Conservation (phyloP, 2,888 invertebrate genomes). For the Acheta domesticus region DNA sequence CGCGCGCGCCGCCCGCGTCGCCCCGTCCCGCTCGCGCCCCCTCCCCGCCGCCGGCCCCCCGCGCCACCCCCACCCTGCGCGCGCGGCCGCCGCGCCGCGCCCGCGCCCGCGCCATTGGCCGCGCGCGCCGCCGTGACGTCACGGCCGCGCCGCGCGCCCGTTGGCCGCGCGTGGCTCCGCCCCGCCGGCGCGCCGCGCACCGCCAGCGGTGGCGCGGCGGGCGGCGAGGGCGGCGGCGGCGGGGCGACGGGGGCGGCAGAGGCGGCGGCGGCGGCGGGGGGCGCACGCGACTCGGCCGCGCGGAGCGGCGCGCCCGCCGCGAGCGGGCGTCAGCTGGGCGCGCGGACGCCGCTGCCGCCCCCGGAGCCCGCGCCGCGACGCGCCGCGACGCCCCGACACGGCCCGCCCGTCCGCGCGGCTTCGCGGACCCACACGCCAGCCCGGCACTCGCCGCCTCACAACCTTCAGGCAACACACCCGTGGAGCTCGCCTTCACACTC, state of each 20-base stretch:
- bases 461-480: neutral
- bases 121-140: conserved; percentile 45
- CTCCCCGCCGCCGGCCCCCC: conserved; percentile 41
- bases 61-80: conserved; percentile 31
- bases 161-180: conserved; percentile 51
- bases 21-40: conserved; percentile 46
- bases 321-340: conserved; percentile 48
- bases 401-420: conserved; percentile 51
- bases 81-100: conserved; percentile 41
- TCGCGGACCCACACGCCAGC: neutral
- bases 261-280: conserved; percentile 49
- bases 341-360: conserved; percentile 54
- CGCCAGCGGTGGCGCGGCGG: conserved; percentile 47
- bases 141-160: conserved; percentile 46
- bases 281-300: conserved; percentile 52
- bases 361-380: conserved; percentile 55
- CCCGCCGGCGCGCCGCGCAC: conserved; percentile 42
- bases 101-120: conserved; percentile 47
- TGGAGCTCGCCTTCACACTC: neutral
- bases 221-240: conserved; percentile 45
- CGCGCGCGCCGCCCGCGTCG: conserved; percentile 46
- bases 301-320: conserved; percentile 42
- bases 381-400: conserved; percentile 29
- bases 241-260: conserved; percentile 44
- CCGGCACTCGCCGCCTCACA: no score